Base-by-base conservation (phyloP, 2,797 vertebrate species). In the Sebastes diploproa region DNA sequence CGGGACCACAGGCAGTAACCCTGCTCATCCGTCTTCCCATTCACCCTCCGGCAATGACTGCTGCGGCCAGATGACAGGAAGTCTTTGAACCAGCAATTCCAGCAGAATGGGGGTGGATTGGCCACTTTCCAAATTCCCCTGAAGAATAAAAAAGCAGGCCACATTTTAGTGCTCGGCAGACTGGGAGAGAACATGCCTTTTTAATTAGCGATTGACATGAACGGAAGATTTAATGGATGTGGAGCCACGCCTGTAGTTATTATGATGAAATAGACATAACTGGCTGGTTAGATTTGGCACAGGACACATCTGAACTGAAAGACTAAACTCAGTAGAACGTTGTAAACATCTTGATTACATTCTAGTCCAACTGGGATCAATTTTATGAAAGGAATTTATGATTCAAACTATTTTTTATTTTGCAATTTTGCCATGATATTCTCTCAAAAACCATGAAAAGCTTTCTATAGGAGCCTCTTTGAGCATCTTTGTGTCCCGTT, bases 51-150 rank as follows among this genome's bases (percentile, higher is more conserved):
- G 82, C 61, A 3, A 9, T 50, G 23, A 46, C 75, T 69, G 25
- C 18, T 63, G 55, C n/a, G 68, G 66, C 75, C 82, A 78, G 64
- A 88, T 85, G 73, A 81, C 82, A 81, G 80, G 68, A 83, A 75
- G 80, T 84, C 68, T 88, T 22, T 75, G 11, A 91, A 87, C 27
- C 27, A 50, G 71, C 63, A 66, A 20, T 74, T 68, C 64, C 22
- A 32, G 69, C 66, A 81, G 64, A 68, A 63, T 27, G 18, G 34
- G 69, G 34, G 36, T 38, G 36, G 36, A 2, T 5, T 38, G 36
- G 36, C 36, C 36, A 38, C 36, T 38, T 38, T 38, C 36, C 36
- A 38, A 38, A 38, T 38, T 38, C 36, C 73, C 64, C 23, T 4
- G 50, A 66, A 80, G 75, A 81, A 75, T 62, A 62, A 68, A 54